phyloP scores from a whole-genome alignment of 2,797 vertebrate genomes.

The Jordanella pulchra region DNA sequence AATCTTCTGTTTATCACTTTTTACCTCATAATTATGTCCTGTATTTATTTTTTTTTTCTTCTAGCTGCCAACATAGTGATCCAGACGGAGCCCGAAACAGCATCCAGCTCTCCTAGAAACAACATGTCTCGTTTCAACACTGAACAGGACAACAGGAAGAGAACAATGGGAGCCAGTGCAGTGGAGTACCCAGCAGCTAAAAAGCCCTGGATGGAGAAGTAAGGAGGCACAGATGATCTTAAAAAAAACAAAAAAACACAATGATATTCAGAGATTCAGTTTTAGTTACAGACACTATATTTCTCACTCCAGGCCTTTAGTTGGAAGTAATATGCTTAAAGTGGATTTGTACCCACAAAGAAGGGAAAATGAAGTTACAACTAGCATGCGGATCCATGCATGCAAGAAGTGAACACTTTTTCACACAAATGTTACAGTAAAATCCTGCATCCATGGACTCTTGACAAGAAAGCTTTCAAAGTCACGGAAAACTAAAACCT shows the following conservation, averaged over 20 bases:
- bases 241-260: background rate
- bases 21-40: background rate
- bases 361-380: no score
- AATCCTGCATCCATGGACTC: no score
- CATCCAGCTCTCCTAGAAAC: slow-evolving; percentile 79
- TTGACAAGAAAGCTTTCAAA: no score
- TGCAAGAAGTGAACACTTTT: no score
- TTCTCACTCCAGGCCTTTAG: no score
- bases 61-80: slow-evolving; percentile 96
- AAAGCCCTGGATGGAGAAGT: slow-evolving; percentile 97
- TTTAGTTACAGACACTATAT: background rate
- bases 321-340: no score
- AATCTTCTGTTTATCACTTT: background rate
- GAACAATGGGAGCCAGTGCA: slow-evolving; percentile 73
- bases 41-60: slow-evolving; percentile 18
- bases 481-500: no score
- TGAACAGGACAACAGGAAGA: slow-evolving; percentile 91
- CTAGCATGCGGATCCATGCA: no score
- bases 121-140: slow-evolving; percentile 83
- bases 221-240: slow-evolving; percentile 44
- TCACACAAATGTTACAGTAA: no score
- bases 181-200: slow-evolving; percentile 85
- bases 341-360: no score
- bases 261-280: background rate
- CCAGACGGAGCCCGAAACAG: slow-evolving; percentile 87